These are phyloP conservation scores for Gambusia holbrooki DNA, from an alignment of 2,113 vertebrate genomes.

Conservation along the genomic window DNA sequence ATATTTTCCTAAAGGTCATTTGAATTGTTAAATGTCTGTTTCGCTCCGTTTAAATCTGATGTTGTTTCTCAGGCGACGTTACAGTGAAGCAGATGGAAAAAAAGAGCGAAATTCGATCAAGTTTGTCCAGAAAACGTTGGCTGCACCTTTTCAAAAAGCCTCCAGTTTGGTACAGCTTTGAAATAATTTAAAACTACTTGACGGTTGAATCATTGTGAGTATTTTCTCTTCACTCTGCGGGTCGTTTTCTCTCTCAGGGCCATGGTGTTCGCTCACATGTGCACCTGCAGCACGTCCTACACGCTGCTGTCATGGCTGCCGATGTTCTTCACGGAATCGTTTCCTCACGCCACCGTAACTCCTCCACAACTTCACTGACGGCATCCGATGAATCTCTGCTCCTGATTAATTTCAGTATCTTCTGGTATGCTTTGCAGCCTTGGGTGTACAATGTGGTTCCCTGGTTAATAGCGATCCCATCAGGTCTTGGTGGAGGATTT, in stretches of 20 bases:
- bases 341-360: conserved; percentile 84
- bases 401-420: not conserved
- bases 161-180: conserved; percentile 82
- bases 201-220: not conserved
- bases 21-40: not conserved
- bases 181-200: not conserved
- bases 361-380: not conserved
- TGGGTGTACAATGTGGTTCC: conserved; percentile 91
- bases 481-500: conserved; percentile 83
- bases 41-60: not conserved
- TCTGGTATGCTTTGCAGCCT: conserved; percentile 74
- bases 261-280: conserved; percentile 86
- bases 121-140: conserved; percentile 75
- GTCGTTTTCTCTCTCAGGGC: conserved; percentile 77
- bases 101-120: conserved; percentile 44
- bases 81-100: conserved; percentile 52
- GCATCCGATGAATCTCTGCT: not conserved
- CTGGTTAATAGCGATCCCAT: conserved; percentile 87
- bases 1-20: not conserved
- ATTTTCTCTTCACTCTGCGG: not conserved
- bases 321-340: conserved; percentile 90
- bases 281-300: conserved; percentile 79
- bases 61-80: conserved; percentile 70
- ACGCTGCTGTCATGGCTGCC: conserved; percentile 91
- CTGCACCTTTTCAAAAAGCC: conserved; percentile 81